These are phyloP conservation scores for Hyperoplus immaculatus DNA, from an alignment of 2,797 vertebrate species.

Conservation along the genomic window DNA sequence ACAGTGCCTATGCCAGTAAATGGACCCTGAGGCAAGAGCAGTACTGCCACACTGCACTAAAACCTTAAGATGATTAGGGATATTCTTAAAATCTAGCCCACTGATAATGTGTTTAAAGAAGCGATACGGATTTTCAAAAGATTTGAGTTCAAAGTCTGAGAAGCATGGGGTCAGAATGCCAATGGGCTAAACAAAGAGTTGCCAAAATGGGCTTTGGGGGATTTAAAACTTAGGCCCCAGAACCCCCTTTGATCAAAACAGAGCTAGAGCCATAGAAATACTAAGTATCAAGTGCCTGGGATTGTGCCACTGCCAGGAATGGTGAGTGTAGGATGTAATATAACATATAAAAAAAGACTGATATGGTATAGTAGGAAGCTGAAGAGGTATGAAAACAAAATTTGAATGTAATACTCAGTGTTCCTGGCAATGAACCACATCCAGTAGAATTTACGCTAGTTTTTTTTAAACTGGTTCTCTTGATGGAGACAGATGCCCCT, in stretches of 20 bases:
- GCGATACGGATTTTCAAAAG: constrained; percentile 87
- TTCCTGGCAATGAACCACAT: constrained; percentile 10
- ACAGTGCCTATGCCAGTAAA: constrained; percentile 73
- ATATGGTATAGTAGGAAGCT: not conserved
- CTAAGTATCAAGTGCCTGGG: constrained; percentile 79
- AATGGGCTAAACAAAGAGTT: constrained; percentile 89
- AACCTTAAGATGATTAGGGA: constrained; percentile 89
- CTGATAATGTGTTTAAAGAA: constrained; percentile 91
- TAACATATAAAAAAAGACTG: constrained; percentile 17
- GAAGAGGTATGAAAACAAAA: not conserved
- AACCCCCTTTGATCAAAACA: constrained; percentile 87
- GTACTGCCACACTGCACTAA: constrained; percentile 85
- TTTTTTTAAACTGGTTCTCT: not conserved
- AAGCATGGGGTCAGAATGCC: constrained; percentile 89
- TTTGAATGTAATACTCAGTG: not conserved
- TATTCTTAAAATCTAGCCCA: constrained; percentile 87
- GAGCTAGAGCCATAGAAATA: constrained; percentile 80
- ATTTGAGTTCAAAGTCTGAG: constrained; percentile 89
- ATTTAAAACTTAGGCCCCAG: constrained; percentile 86
- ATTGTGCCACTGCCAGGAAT: constrained; percentile 59
- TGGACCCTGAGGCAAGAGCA: constrained; percentile 72
- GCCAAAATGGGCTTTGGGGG: constrained; percentile 87
- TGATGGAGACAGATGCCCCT: not conserved
- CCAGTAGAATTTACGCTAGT: not conserved
- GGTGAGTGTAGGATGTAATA: constrained; percentile 52